Percentiles rank a stretch among this genome's conserved stretches.
Conservation (phyloP, 2,113 vertebrate species). For the Urocolius indicus region DNA sequence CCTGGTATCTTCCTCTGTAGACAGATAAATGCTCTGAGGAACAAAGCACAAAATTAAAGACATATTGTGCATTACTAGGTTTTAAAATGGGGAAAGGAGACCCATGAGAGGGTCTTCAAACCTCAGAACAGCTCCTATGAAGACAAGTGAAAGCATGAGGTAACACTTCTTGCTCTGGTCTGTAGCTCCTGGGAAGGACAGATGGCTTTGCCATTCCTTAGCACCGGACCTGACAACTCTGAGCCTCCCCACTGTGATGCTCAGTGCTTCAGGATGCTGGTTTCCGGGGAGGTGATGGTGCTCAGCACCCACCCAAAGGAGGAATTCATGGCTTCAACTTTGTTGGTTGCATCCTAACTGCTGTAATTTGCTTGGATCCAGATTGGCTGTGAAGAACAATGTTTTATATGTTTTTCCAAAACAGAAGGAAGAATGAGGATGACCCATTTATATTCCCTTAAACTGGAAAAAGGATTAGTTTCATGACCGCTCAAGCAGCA, state of each 20-base stretch:
- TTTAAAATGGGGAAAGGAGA: neutral
- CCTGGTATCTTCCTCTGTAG: neutral
- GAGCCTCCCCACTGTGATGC: neutral
- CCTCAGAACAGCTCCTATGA: neutral
- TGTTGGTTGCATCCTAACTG: neutral
- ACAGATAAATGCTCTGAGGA: neutral
- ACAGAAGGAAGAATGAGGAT: neutral
- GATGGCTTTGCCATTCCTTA: neutral
- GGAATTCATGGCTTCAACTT: neutral
- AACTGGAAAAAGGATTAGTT: neutral
- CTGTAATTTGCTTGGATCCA: neutral
- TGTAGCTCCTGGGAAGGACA: neutral
- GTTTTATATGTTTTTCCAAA: neutral
- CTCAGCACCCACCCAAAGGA: neutral
- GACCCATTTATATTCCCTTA: neutral
- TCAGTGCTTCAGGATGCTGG: neutral
- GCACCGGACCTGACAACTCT: rapidly evolving
- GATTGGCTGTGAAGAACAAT: neutral
- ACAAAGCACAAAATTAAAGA: neutral
- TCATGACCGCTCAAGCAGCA: neutral
- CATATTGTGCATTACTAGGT: neutral
- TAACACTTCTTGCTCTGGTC: neutral
- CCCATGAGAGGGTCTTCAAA: neutral
- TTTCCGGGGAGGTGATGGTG: rapidly evolving
- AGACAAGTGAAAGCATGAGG: neutral